Evolutionary conservation across 1,140 invertebrate species (phyloP), one percentile per base, ranked within the genome.

Genomic region (Goniozus legneri): DNA sequence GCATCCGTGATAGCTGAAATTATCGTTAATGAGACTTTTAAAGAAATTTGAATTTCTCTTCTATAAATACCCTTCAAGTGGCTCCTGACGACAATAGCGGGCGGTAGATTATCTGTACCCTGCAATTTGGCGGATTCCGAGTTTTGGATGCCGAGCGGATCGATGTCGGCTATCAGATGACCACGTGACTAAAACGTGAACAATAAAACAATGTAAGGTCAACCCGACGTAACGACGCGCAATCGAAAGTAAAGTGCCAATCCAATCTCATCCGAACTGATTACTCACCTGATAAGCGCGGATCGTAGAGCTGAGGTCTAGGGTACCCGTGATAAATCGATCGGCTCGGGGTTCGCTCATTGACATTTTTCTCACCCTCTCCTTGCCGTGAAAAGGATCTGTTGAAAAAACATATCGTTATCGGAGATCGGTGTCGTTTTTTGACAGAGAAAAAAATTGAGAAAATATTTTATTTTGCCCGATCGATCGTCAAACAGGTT

Each of bases 151-250:
- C 76, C 81, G 31, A 93, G 67, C 10, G 90, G 90, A 73, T 93
- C 91, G 35, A 86, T 76, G 54, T 87, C 82, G 27, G 90, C 88
- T 47, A 89, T 81, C 47, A 89, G 80, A 67, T 93, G 90, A 19
- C 89, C 91, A 43, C 88, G 82, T 54, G 84, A 78, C 86, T 90
- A 37, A 0, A 30, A 7, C 1, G 37, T 0, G 30, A 7, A 1
- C 1, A 47, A 52, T 15, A 21, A 30, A 43, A 44, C 7, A 12
- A 3, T 8, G 13, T 49, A 8, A 15, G 0, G 21, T 31, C 3
- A 35, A 7, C 33, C 8, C 7, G 8, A n/a, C n/a, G n/a, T n/a
- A n/a, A n/a, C n/a, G n/a, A n/a, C n/a, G n/a, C n/a, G n/a, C n/a
- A n/a, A n/a, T n/a, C n/a, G n/a, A n/a, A n/a, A n/a, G n/a, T n/a